Percentiles rank a stretch among this genome's conserved stretches.
Evolutionary conservation across 2,888 invertebrate genomes (phyloP).

Genomic region (Megaustenia siamemsis): DNA sequence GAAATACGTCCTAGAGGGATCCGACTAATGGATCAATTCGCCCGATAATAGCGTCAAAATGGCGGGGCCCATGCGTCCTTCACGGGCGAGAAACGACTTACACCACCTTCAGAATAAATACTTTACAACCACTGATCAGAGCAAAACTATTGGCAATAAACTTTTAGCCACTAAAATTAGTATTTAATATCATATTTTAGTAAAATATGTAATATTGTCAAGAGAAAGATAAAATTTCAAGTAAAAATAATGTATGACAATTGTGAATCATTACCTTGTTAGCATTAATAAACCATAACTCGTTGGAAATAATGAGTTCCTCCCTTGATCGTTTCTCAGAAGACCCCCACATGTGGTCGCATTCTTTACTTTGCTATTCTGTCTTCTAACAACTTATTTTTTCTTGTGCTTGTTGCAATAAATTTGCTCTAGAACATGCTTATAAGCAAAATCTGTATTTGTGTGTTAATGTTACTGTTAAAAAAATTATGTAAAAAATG

Average conservation of each 20-base stretch:
- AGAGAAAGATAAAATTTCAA: neutral
- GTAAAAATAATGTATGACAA: conserved; percentile 19
- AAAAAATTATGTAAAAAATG: too few relatives aligned
- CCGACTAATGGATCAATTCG: conserved; percentile 62
- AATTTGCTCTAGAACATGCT: too few relatives aligned
- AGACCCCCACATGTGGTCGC: neutral
- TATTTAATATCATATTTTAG: neutral
- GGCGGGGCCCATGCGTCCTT: conserved; percentile 54
- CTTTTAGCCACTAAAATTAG: neutral
- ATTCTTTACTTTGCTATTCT: too few relatives aligned
- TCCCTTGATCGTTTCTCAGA: neutral
- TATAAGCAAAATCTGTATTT: too few relatives aligned
- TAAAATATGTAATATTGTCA: neutral
- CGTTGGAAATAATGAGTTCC: neutral
- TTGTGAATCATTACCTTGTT: conserved; percentile 4
- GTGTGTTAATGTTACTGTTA: too few relatives aligned
- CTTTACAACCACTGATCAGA: too few relatives aligned
- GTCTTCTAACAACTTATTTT: too few relatives aligned
- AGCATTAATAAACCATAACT: conserved; percentile 37
- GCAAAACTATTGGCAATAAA: neutral
- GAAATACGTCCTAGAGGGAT: conserved; percentile 76
- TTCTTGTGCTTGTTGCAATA: too few relatives aligned
- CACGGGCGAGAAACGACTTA: neutral
- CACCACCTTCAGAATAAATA: neutral
- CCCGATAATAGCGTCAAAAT: conserved; percentile 54